Base-by-base conservation (phyloP, 2,888 invertebrate species). In the Acrobasis consociella region DNA sequence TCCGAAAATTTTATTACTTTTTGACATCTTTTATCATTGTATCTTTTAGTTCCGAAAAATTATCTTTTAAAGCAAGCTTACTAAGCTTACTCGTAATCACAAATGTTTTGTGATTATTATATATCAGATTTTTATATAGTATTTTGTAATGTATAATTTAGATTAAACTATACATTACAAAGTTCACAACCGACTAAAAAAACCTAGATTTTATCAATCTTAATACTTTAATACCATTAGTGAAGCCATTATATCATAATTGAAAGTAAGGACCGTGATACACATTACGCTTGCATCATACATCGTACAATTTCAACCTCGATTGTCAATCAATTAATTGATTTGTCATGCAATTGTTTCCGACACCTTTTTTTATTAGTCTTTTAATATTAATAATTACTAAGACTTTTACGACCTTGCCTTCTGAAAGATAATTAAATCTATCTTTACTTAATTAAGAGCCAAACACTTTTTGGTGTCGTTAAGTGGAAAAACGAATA, bases 281-380 rank as follows among this genome's bases (percentile, higher is more conserved):
- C 42, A 22, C 11, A 42, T 56, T 15, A 49, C 8, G 10, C 49
- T 59, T 49, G 49, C 49, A 15, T 31, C 37, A 49, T 15, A 49
- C 16, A 59, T 49, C 46, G 17, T 22, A 9, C 31, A 38, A 46
- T 10, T 13, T 42, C 8, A 49, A n/a, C 60, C 60, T 50, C 51
- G 60, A 39, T 15, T 42, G 60, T 39, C 60, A 60, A 60, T 60
- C 60, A 60, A 52, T 60, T 60, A 60, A 60, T 60, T 38, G 50
- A 51, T 42, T 60, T 42, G 42, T 39, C 37, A 39, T 42, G 60
- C 50, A 50, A 50, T 60, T 39, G 50, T 60, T 62, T 61, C 58
- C 53, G 62, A 51, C 50, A 46, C 17, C 42, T 51, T 59, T 55
- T 38, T 52, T 69, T 67, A 50, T 50, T 50, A 16, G 16, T 8